These are phyloP conservation scores for Lamellibrachia satsuma DNA, from an alignment of 2,888 invertebrate species.

Conservation along the genomic window DNA sequence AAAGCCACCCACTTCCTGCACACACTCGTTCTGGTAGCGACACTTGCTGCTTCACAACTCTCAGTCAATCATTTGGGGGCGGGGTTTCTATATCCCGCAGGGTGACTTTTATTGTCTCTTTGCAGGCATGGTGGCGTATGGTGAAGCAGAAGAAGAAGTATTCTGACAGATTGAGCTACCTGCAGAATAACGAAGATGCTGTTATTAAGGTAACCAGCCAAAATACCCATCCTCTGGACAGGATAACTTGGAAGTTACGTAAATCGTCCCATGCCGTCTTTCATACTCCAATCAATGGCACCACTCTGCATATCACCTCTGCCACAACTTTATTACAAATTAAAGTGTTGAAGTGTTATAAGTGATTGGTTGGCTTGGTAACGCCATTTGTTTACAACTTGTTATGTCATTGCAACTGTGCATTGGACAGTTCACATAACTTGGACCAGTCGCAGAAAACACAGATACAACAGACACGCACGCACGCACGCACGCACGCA, in stretches of 20 bases:
- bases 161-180: slow-evolving; percentile 48
- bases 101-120: slow-evolving; percentile 46
- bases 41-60: not conserved
- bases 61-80: not conserved
- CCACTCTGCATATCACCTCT: not conserved
- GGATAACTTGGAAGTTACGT: too few species aligned
- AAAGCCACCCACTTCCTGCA: too few species aligned
- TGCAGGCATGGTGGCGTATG: slow-evolving; percentile 76
- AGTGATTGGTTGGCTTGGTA: too few species aligned
- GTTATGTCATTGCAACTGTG: too few species aligned
- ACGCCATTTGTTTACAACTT: too few species aligned
- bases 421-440: too few species aligned
- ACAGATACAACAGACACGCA: too few species aligned
- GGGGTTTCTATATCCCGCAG: slow-evolving; percentile 39
- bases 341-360: too few species aligned
- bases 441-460: too few species aligned
- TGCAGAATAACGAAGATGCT: slow-evolving; percentile 49
- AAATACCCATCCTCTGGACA: not conserved
- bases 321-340: too few species aligned
- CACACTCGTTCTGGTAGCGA: too few species aligned
- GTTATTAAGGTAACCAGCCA: slow-evolving; percentile 51
- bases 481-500: too few species aligned
- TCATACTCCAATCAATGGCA: not conserved
- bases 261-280: not conserved
- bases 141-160: slow-evolving; percentile 65